Evolutionary conservation across 2,113 vertebrate genomes (phyloP).

Genomic region (Anseranas semipalmata): DNA sequence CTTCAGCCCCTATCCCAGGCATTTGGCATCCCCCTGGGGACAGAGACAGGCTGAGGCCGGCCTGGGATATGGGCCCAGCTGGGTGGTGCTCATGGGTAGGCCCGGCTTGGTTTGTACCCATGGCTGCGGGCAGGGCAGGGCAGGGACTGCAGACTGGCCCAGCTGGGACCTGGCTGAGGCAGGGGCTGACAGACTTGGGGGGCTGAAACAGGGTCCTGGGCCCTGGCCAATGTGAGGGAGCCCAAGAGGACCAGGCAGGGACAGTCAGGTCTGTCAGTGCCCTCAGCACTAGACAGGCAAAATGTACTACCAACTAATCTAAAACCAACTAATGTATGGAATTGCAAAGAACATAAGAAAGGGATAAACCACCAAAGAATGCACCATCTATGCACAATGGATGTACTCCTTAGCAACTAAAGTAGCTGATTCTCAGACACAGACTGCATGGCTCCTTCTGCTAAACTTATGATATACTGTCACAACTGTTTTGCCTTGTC

Average conservation of each 20-base stretch:
- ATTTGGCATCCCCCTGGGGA: neutral
- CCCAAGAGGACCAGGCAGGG: neutral
- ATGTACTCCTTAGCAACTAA: neutral
- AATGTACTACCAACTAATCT: too few species aligned
- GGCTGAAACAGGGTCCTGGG: neutral
- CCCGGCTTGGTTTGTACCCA: neutral
- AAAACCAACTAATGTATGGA: neutral
- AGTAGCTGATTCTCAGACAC: neutral
- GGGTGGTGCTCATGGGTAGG: neutral
- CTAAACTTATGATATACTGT: neutral
- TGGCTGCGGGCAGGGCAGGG: neutral
- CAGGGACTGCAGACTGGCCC: neutral
- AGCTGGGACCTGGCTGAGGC: neutral
- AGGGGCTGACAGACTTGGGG: neutral
- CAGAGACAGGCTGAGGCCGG: neutral
- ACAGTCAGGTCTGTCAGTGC: neutral
- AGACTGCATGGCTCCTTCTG: neutral
- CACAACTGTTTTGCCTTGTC: rapidly evolving
- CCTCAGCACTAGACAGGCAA: neutral
- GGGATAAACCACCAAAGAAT: neutral
- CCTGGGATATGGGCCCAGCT: too few species aligned
- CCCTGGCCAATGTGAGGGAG: neutral
- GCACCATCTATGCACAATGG: rapidly evolving
- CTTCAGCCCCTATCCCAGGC: neutral
- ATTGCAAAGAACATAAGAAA: neutral